Evolutionary conservation across 2,888 invertebrate species (phyloP).

Genomic region (Synergus laeviventris): DNA sequence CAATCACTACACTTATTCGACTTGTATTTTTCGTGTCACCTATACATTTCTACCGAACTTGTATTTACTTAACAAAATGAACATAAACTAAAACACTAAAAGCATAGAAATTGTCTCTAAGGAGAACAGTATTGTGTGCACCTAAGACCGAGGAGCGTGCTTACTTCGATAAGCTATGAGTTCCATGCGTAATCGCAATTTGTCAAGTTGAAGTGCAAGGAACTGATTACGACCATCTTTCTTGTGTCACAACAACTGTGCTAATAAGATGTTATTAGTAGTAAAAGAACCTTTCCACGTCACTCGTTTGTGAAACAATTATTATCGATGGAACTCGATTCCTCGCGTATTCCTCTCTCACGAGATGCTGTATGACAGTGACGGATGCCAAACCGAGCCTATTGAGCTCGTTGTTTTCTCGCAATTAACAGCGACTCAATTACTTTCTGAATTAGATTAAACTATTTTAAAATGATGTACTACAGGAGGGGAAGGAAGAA

Average conservation of each 20-base stretch:
- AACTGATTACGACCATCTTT: constrained; percentile 26
- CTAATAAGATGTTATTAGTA: constrained; percentile 39
- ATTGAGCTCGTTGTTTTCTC: neutral
- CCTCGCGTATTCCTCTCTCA: neutral
- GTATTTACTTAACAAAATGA: too few species aligned
- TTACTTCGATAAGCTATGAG: neutral
- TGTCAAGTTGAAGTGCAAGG: constrained; percentile 20
- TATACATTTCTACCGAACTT: too few species aligned
- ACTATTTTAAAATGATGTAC: neutral
- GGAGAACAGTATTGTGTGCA: neutral
- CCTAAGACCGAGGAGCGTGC: neutral
- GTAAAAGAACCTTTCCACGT: constrained; percentile 29
- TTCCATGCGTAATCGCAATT: constrained; percentile 34
- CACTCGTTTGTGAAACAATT: constrained; percentile 9
- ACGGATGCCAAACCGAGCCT: neutral
- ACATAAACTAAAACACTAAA: neutral
- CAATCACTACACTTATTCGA: too few species aligned
- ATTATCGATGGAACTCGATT: constrained; percentile 10
- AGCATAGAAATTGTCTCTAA: neutral
- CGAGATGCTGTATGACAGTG: neutral
- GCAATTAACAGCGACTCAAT: neutral
- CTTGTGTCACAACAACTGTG: neutral
- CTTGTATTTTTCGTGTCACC: too few species aligned
- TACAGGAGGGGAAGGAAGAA: neutral
- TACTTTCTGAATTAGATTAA: neutral